Base-by-base conservation (phyloP, 2,888 invertebrate genomes). In the Altica lythri region DNA sequence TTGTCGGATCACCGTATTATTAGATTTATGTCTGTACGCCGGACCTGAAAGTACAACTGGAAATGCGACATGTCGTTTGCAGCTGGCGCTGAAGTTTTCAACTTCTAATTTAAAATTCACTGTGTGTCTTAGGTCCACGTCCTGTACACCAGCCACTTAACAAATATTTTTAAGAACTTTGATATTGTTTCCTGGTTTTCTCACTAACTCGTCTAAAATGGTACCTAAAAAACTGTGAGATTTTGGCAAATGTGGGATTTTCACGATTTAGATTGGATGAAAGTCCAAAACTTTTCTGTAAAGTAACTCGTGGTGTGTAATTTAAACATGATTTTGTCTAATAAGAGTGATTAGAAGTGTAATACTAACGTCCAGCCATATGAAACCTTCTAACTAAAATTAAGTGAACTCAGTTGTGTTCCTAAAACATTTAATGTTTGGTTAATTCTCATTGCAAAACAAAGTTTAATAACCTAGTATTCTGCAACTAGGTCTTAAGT, bases 21-120 rank as follows among this genome's bases (percentile, higher is more conserved):
- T 14, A 37, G 37, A 37, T 37, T 37, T 37, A 37, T 37, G 37
- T 19, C 14, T 19, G 2, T 18, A 34, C 44, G 44, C 44, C 29
- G 44, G 44, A 44, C 30, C 29, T 44, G 19, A 17, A 44, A 17
- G 18, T 37, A 32, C 25, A 27, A 43, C 44, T 65, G 65, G 68
- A 72, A 72, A 72, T 73, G 72, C 67, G 69, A 72, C 74, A 73
- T 72, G 68, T 70, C 69, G 67, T 69, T 69, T 67, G 68, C 73
- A 71, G 69, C 70, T 72, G 72, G 65, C 68, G 65, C 69, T 70
- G 72, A 73, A 73, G 69, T 69, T 70, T 72, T 70, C 70, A 71
- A 70, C 69, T 72, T 72, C 72, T 73, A 71, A 74, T 73, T 73
- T 73, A 69, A 71, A 72, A 74, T 74, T 74, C 75, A 71, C 71